Evolutionary conservation across 37 sponge, comb jelly and placozoan species (phyloP).

Genomic region (Axinella damicornis): DNA sequence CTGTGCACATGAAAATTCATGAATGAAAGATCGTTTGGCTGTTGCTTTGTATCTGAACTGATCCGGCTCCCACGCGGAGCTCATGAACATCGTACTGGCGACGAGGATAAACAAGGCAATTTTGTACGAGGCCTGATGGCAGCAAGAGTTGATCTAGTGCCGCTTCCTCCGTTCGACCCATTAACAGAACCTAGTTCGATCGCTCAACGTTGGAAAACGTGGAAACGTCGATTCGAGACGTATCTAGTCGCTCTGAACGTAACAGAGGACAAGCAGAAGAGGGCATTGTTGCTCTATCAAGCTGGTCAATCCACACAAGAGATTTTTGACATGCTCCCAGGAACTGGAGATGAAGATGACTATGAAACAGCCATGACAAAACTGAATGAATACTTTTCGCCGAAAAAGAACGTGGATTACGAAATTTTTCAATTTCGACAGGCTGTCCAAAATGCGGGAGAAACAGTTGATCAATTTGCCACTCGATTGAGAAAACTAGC

Average conservation of each 20-base stretch:
- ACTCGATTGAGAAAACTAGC: constrained; percentile 42
- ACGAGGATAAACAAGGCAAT: no score
- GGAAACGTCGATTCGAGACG: no score
- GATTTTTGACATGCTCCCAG: constrained; percentile 31
- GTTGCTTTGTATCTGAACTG: no score
- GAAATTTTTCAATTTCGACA: constrained; percentile 60
- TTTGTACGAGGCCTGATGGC: no score
- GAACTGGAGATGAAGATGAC: constrained; percentile 40
- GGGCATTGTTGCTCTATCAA: constrained; percentile 19
- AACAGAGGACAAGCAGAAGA: constrained; percentile 16
- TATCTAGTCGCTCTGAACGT: constrained; percentile 5
- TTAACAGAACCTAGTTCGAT: no score
- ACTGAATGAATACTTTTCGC: constrained; percentile 37
- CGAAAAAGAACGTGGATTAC: constrained; percentile 51
- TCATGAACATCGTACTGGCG: no score
- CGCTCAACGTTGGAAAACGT: no score
- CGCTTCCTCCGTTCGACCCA: no score
- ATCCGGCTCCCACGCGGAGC: no score
- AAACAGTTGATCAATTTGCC: constrained; percentile 58
- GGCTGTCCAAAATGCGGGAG: constrained; percentile 9
- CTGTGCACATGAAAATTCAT: no score
- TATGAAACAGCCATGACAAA: constrained; percentile 31
- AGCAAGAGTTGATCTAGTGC: no score
- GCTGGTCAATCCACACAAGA: constrained; percentile 29
- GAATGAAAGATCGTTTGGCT: no score